Percentiles rank a stretch among this genome's conserved stretches.
phyloP scores from a whole-genome alignment of 2,797 vertebrate genomes.

The Naso thynnoides region DNA sequence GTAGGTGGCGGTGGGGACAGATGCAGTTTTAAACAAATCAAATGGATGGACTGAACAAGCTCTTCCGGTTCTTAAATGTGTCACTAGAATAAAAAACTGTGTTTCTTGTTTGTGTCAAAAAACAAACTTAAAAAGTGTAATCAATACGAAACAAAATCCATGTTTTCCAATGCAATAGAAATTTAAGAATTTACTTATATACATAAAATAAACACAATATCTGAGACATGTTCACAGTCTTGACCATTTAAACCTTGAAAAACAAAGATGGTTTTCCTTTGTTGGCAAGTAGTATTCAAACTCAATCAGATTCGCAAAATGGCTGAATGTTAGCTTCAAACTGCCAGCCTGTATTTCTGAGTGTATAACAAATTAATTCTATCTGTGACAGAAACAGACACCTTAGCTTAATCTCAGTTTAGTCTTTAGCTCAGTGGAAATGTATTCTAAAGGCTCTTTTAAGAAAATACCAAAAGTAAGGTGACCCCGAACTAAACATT shows the following conservation, averaged over 20 bases:
- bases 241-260: constrained; percentile 9
- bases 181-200: constrained; percentile 18
- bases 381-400: neutral
- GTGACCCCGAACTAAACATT: constrained; percentile 5
- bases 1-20: neutral
- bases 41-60: neutral
- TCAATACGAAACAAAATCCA: neutral
- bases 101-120: neutral
- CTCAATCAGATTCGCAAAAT: constrained; percentile 1
- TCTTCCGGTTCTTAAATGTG: neutral
- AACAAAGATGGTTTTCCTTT: constrained; percentile 24
- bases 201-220: constrained; percentile 9
- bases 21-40: neutral
- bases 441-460: neutral
- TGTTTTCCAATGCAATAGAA: neutral
- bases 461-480: constrained; percentile 4
- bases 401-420: neutral
- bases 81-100: neutral
- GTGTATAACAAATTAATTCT: neutral
- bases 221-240: constrained; percentile 33
- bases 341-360: neutral
- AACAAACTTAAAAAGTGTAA: constrained; percentile 2
- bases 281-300: constrained; percentile 8
- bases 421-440: neutral
- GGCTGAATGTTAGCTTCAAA: neutral